These are phyloP conservation scores for Neoniphon sammara DNA, from an alignment of 2,797 vertebrate species.

Conservation along the genomic window DNA sequence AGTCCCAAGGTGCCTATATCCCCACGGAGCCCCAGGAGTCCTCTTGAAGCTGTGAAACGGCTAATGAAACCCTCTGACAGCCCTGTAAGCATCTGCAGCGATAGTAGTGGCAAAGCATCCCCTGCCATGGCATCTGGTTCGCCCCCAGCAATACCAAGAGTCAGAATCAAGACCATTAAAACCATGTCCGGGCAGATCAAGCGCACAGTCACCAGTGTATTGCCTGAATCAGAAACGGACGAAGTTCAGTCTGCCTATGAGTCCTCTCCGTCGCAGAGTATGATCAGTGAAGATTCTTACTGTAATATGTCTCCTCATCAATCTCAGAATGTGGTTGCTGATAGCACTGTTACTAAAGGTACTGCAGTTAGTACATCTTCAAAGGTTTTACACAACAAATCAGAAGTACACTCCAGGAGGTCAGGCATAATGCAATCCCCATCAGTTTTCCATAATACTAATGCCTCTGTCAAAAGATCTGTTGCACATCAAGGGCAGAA, in stretches of 20 bases:
- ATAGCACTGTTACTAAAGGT: slow-evolving; percentile 58
- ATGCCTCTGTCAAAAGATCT: slow-evolving; percentile 70
- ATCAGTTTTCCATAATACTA: slow-evolving; percentile 67
- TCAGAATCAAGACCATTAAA: slow-evolving; percentile 98
- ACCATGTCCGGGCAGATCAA: slow-evolving; percentile 95
- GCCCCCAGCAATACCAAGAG: slow-evolving; percentile 94
- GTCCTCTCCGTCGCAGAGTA: slow-evolving; percentile 86
- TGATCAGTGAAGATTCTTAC: slow-evolving; percentile 83
- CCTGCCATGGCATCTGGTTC: slow-evolving; percentile 90
- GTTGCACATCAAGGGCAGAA: slow-evolving; percentile 71
- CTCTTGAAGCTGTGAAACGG: slow-evolving; percentile 89
- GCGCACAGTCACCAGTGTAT: slow-evolving; percentile 92
- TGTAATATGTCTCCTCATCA: slow-evolving; percentile 73
- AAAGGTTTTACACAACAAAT: slow-evolving; percentile 70
- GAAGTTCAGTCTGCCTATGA: slow-evolving; percentile 89
- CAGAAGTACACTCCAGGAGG: slow-evolving; percentile 67
- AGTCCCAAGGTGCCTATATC: slow-evolving; percentile 92
- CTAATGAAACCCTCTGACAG: slow-evolving; percentile 90
- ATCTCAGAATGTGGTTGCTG: slow-evolving; percentile 66
- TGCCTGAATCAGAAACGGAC: slow-evolving; percentile 91
- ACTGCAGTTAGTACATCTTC: slow-evolving; percentile 35
- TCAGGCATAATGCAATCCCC: slow-evolving; percentile 48
- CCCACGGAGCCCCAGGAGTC: slow-evolving; percentile 93
- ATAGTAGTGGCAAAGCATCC: slow-evolving; percentile 91
- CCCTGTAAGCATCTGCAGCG: slow-evolving; percentile 92